phyloP scores from a whole-genome alignment of 2,888 invertebrate species.

The Elysia crispata region DNA sequence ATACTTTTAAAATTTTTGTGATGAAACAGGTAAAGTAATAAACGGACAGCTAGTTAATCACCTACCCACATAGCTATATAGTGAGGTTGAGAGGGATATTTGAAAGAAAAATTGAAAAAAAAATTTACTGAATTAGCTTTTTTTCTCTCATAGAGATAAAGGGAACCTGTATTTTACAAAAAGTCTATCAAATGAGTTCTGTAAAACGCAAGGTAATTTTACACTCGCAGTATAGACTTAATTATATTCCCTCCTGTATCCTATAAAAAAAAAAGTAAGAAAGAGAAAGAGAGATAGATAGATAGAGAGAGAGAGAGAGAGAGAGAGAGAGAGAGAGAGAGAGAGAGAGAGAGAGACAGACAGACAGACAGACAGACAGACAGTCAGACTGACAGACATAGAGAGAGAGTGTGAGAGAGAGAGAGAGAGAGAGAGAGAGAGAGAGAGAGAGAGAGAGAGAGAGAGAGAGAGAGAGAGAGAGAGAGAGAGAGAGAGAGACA shows the following conservation, averaged over 20 bases:
- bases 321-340: constrained; percentile 32
- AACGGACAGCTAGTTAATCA: too few species aligned
- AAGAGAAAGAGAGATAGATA: neutral
- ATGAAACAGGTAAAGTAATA: too few species aligned
- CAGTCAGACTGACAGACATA: neutral
- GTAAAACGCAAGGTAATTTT: too few species aligned
- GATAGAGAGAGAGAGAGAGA: constrained; percentile 35
- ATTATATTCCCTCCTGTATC: neutral
- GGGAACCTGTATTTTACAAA: too few species aligned
- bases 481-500: neutral
- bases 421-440: constrained; percentile 2
- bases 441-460: neutral
- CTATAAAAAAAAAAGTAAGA: neutral
- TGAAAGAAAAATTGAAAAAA: too few species aligned
- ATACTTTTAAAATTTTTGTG: too few species aligned
- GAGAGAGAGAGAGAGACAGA: constrained; percentile 26
- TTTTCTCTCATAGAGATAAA: too few species aligned
- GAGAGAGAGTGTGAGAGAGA: neutral
- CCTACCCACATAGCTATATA: too few species aligned
- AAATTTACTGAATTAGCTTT: too few species aligned
- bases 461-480: constrained; percentile 19
- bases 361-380: neutral
- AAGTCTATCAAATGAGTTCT: too few species aligned
- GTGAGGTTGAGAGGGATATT: too few species aligned
- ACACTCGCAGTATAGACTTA: too few species aligned